phyloP scores from a whole-genome alignment of 2,113 vertebrate genomes.

The Lagenorhynchus albirostris region DNA sequence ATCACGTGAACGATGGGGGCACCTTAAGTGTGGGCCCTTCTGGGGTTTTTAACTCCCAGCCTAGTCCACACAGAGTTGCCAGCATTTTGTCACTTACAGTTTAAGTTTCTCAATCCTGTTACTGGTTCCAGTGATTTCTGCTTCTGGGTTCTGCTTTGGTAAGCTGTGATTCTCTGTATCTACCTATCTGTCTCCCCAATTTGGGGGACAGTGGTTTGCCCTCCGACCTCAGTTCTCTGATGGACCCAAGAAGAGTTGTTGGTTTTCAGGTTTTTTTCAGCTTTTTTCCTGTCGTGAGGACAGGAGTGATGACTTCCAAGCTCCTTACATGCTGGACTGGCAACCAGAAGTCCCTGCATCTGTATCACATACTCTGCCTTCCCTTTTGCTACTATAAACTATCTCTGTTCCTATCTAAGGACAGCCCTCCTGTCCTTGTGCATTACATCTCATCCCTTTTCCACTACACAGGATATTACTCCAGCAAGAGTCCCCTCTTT shows the following conservation, averaged over 20 bases:
- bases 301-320: not conserved
- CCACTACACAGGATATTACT: not conserved
- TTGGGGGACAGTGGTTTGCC: not conserved
- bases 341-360: not conserved
- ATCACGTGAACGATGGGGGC: too few relatives aligned
- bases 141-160: not conserved
- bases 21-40: not conserved
- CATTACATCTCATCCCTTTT: not conserved
- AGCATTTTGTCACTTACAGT: not conserved
- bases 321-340: not conserved
- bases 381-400: not conserved
- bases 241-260: not conserved
- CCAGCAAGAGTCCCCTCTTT: not conserved
- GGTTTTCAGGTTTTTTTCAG: not conserved
- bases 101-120: not conserved
- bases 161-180: not conserved
- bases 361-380: not conserved
- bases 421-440: not conserved
- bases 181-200: not conserved
- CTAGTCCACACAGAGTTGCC: not conserved
- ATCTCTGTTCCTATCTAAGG: not conserved
- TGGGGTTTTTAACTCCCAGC: not conserved
- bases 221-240: not conserved
- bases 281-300: not conserved
- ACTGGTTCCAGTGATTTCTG: not conserved